Percentiles rank a stretch among this genome's conserved stretches.
These are phyloP conservation scores for Sitta carolinensis DNA, from an alignment of 2,797 vertebrate species.

Conservation along the genomic window DNA sequence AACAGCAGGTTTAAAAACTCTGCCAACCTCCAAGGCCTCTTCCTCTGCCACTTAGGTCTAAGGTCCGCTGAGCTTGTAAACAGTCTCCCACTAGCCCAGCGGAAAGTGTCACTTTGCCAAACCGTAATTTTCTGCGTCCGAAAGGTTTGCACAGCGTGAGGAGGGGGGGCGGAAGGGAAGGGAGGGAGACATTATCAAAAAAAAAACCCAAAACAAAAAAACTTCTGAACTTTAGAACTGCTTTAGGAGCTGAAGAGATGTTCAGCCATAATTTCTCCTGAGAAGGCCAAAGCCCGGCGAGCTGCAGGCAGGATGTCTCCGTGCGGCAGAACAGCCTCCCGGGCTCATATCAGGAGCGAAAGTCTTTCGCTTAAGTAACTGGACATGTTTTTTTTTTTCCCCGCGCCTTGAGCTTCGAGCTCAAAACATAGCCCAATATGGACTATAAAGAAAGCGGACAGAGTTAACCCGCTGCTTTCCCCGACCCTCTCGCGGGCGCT, in stretches of 20 bases:
- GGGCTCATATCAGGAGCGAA: background rate
- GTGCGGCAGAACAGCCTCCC: background rate
- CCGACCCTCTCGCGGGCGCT: background rate
- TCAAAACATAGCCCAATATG: conserved; percentile 35
- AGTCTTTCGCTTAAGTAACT: background rate
- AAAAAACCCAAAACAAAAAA: too few species aligned
- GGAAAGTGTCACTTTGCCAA: conserved; percentile 47
- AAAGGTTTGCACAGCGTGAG: background rate
- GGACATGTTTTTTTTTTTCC: accelerated
- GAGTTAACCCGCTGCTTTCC: background rate
- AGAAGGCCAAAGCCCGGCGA: background rate
- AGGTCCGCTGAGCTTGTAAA: conserved; percentile 54
- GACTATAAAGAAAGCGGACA: background rate
- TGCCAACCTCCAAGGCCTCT: conserved; percentile 24
- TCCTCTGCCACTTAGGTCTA: conserved; percentile 33
- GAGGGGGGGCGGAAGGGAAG: background rate
- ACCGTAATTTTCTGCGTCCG: background rate
- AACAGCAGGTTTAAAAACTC: background rate
- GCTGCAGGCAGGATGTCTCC: background rate
- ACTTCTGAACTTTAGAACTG: background rate
- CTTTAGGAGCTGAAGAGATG: background rate
- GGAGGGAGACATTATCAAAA: background rate
- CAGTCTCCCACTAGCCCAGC: conserved; percentile 25
- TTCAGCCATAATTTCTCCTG: background rate
- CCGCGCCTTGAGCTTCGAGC: background rate